Evolutionary conservation across 2,113 vertebrate species (phyloP).

Genomic region (Alexandromys fortis): DNA sequence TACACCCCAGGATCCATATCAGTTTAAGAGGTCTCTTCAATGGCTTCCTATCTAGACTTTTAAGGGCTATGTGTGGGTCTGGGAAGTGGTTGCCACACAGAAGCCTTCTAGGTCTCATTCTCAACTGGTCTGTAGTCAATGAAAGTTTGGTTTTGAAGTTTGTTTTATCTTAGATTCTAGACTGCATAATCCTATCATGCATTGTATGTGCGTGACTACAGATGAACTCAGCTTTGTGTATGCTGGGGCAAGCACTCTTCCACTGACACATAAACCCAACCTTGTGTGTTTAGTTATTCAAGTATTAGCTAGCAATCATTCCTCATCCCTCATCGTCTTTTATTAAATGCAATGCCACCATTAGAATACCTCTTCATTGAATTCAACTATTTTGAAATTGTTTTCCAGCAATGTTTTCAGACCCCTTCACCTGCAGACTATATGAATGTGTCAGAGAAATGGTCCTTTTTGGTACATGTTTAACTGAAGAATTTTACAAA

Average conservation of each 20-base stretch:
- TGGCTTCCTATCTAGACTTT: background rate
- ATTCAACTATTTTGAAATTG: conserved; percentile 33
- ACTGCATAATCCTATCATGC: background rate
- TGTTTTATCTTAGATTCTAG: background rate
- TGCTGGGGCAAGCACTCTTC: background rate
- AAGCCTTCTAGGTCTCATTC: background rate
- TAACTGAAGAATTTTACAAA: background rate
- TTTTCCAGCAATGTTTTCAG: conserved; percentile 11
- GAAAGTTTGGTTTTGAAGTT: background rate
- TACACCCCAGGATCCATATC: background rate
- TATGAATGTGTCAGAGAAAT: background rate
- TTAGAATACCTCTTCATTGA: background rate
- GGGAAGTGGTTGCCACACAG: background rate
- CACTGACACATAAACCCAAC: background rate
- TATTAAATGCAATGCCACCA: background rate
- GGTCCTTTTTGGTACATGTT: background rate
- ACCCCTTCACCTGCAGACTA: background rate
- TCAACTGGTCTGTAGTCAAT: background rate
- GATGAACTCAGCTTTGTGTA: background rate
- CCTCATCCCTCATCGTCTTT: background rate
- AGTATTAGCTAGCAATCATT: background rate
- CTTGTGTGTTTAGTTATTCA: background rate
- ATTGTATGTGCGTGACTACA: background rate
- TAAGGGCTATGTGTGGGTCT: background rate
- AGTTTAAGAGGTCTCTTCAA: background rate